These are phyloP conservation scores for Tokudaia tokunoshimensis DNA, from an alignment of 2,797 vertebrate species.

Conservation along the genomic window DNA sequence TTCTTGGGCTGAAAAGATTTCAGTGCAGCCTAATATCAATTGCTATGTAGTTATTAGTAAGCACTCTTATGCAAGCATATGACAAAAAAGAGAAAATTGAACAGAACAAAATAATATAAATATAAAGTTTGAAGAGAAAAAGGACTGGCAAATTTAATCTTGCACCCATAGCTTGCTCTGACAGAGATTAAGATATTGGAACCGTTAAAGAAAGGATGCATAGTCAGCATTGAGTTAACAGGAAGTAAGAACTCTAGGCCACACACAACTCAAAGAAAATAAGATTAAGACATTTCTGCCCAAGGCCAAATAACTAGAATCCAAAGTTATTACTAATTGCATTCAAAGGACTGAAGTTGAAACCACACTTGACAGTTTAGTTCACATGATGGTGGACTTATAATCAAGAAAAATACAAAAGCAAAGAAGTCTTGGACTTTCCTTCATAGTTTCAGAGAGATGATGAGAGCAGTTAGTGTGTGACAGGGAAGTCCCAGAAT, in stretches of 20 bases:
- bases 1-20: neutral
- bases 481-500: neutral
- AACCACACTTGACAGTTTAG: neutral
- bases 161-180: neutral
- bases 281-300: neutral
- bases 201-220: neutral
- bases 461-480: neutral
- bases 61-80: neutral
- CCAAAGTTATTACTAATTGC: neutral
- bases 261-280: neutral
- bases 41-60: neutral
- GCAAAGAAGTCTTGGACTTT: neutral
- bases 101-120: neutral
- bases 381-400: neutral
- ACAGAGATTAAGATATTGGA: neutral
- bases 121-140: neutral
- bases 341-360: neutral
- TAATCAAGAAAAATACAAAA: neutral
- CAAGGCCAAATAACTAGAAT: neutral
- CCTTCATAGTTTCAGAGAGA: neutral
- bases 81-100: neutral
- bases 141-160: neutral
- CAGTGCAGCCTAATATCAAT: neutral
- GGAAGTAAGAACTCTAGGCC: neutral
- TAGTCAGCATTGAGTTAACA: neutral